A percentile compares a stretch with the other conserved stretches of the same genome.
Conservation (phyloP, 2,113 vertebrate species). For the Ascaphus truei region DNA sequence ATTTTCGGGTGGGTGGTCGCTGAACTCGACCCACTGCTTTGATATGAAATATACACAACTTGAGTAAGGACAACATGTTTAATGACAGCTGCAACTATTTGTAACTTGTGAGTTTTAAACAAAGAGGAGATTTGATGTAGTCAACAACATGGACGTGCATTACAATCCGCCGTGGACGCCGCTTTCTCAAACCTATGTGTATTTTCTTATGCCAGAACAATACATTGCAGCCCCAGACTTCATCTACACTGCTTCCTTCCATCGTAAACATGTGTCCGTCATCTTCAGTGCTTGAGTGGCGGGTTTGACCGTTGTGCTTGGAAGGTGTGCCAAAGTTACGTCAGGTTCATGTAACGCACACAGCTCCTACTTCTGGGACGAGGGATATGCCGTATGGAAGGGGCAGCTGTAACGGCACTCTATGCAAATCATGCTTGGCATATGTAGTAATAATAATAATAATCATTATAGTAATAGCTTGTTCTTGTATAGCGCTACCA, state of each 20-base stretch:
- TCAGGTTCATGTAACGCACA: too few species aligned
- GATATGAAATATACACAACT: slow-evolving; percentile 11
- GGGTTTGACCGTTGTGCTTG: not conserved
- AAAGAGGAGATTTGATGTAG: slow-evolving; percentile 16
- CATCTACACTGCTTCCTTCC: not conserved
- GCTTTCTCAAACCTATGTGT: slow-evolving; percentile 20
- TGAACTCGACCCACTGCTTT: not conserved
- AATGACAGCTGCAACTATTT: slow-evolving; percentile 23
- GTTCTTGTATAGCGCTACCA: too few species aligned
- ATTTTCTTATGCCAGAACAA: slow-evolving; percentile 26
- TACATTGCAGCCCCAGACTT: slow-evolving; percentile 3
- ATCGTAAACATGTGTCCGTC: slow-evolving; percentile 18
- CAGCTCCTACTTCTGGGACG: too few species aligned
- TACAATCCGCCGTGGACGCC: slow-evolving; percentile 15
- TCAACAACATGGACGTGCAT: slow-evolving; percentile 8
- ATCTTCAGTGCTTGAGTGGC: slow-evolving; percentile 2
- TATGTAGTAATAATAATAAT: too few species aligned
- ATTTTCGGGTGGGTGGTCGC: slow-evolving; percentile 11
- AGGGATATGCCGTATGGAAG: too few species aligned
- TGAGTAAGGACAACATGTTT: not conserved
- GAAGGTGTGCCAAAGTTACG: not conserved
- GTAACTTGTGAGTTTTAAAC: slow-evolving; percentile 19
- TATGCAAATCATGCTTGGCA: too few species aligned
- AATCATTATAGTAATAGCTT: too few species aligned
- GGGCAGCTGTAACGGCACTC: too few species aligned